phyloP scores from a whole-genome alignment of 2,797 vertebrate genomes.

The Bradypodion pumilum region DNA sequence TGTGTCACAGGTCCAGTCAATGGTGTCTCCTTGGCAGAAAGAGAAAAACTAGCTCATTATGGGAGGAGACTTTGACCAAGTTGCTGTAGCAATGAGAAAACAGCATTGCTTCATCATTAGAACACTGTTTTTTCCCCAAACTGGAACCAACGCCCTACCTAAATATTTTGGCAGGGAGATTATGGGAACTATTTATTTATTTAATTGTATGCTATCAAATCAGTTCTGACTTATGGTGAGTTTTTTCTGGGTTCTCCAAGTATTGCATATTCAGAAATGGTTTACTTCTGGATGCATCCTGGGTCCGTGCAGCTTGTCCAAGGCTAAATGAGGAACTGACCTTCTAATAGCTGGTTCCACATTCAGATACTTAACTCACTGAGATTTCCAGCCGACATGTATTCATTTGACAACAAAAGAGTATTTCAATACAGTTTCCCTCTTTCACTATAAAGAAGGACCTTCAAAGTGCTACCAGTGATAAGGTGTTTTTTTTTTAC shows the following conservation, averaged over 20 bases:
- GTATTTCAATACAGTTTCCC: neutral
- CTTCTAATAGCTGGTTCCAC: too few species aligned
- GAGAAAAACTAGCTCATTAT: conserved; percentile 42
- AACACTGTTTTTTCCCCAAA: conserved; percentile 40
- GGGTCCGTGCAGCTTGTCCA: too few species aligned
- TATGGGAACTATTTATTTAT: neutral
- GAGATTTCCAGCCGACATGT: too few species aligned
- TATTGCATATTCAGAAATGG: too few species aligned
- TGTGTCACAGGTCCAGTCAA: conserved; percentile 53
- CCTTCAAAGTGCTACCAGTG: neutral
- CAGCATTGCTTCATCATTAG: conserved; percentile 65
- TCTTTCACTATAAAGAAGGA: neutral
- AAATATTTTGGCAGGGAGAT: conserved; percentile 32
- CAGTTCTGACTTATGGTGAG: too few species aligned
- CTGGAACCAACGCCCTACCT: conserved; percentile 54
- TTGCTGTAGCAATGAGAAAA: conserved; percentile 70
- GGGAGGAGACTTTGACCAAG: conserved; percentile 48
- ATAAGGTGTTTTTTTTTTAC: too few species aligned
- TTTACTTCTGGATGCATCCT: too few species aligned
- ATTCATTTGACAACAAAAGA: too few species aligned
- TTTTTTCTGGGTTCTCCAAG: too few species aligned
- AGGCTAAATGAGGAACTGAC: too few species aligned
- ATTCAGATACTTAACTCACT: too few species aligned
- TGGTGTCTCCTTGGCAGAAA: conserved; percentile 44
- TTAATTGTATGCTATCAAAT: too few species aligned